Conservation (phyloP, 2,888 invertebrate genomes). For the Machimus rusticus region DNA sequence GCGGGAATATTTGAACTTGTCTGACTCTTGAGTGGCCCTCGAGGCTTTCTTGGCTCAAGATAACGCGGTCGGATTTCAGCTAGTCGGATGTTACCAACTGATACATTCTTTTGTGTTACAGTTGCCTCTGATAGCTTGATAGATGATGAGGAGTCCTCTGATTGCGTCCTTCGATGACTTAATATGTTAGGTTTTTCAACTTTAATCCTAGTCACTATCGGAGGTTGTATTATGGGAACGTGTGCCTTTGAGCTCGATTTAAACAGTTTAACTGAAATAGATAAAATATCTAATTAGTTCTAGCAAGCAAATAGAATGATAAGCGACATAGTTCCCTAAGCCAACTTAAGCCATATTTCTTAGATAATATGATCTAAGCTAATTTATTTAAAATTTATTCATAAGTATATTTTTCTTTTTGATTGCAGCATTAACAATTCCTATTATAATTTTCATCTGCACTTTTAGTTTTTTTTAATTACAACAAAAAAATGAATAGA, state of each 20-base stretch:
- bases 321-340: background rate
- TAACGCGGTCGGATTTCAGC: conserved; percentile 68
- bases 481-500: no score
- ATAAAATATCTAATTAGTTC: background rate
- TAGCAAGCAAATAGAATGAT: background rate
- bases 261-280: conserved; percentile 55
- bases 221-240: conserved; percentile 53
- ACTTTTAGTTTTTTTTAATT: no score
- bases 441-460: no score
- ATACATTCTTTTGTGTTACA: conserved; percentile 11
- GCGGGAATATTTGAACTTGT: conserved; percentile 59
- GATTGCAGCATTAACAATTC: no score
- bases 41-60: conserved; percentile 66
- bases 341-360: background rate
- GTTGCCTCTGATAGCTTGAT: background rate
- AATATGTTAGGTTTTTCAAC: conserved; percentile 50
- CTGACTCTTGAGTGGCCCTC: conserved; percentile 52
- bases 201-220: background rate
- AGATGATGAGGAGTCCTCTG: conserved; percentile 56
- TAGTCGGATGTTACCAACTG: conserved; percentile 47
- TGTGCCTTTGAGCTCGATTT: conserved; percentile 60
- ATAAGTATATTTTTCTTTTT: no score
- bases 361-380: no score
- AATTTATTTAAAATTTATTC: no score
- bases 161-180: conserved; percentile 59